Base-by-base conservation (phyloP, 2,797 vertebrate genomes). In the Phylloscopus collybita region DNA sequence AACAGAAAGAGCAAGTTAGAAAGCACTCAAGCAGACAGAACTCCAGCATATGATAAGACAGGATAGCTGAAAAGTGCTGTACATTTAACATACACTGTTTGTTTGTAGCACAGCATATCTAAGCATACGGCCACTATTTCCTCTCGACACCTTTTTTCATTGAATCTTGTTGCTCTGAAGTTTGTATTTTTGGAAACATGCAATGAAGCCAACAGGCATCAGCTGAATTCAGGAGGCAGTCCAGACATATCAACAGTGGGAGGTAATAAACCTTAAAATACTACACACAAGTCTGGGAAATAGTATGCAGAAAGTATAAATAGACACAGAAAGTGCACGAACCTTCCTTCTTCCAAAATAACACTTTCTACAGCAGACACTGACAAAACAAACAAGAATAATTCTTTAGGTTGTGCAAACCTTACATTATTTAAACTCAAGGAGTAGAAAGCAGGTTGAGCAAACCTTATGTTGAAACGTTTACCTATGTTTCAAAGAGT, bases 1-100 rank as follows among this genome's bases (percentile, higher is more conserved):
- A 97, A 98, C 51, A 98, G 97, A 98, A 97, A 98, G 93, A 97
- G 66, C 91, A 96, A 64, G 96, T 98, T 98, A 98, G 97, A 94
- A 93, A 88, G 92, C 83, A 75, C 85, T 95, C 92, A 92, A 18
- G 3, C 27, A 91, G 80, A 74, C 53, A 93, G 66, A 94, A n/a
- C 49, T 88, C 45, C 86, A 92, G 59, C 86, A 79, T 34, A 92
- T 6, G 81, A 91, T 19, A 64, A 71, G 66, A 51, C 51, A 95
- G 83, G 32, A 62, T 10, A 27, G 29, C 79, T 81, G 51, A 56
- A 32, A 78, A 91, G 51, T n/a, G 59, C 76, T 56, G 57, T 13
- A 72, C 34, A 32, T 32, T 73, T 61, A 80, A 72, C 11, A 3
- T 25, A 23, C 5, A 4, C 64, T 87, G 51, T 36, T 61, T 79